phyloP scores from a whole-genome alignment of 2,797 vertebrate species.

The Anguilla megastoma region DNA sequence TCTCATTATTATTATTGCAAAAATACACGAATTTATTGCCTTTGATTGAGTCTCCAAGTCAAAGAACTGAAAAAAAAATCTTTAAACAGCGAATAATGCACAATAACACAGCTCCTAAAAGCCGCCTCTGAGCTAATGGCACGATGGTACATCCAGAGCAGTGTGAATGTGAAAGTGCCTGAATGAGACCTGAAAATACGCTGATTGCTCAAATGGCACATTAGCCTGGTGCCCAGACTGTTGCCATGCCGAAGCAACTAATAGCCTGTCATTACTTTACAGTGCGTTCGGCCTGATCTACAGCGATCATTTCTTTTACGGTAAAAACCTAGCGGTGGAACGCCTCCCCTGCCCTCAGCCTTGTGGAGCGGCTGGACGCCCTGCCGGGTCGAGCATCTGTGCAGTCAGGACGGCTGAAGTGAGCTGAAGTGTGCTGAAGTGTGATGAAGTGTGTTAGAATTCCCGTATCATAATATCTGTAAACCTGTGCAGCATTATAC shows the following conservation, averaged over 20 bases:
- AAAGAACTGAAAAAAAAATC: background rate
- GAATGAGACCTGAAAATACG: background rate
- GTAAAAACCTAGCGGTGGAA: background rate
- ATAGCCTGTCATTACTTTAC: background rate
- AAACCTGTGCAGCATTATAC: background rate
- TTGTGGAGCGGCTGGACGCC: background rate
- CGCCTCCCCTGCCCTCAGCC: background rate
- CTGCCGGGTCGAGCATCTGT: background rate
- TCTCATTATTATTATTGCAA: too few relatives aligned
- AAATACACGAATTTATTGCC: background rate
- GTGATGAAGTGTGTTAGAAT: too few relatives aligned
- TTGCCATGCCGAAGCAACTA: background rate
- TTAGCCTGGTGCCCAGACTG: background rate
- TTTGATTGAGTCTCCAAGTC: background rate
- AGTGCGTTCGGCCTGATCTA: background rate
- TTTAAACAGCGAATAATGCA: background rate
- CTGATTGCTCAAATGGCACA: background rate
- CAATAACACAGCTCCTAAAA: background rate
- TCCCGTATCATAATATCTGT: background rate
- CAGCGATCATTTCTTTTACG: background rate
- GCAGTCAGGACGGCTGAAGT: too few relatives aligned
- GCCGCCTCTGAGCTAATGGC: background rate
- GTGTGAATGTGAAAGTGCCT: background rate
- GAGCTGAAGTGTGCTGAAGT: too few relatives aligned
- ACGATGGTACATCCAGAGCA: background rate